Conservation (phyloP, 2,113 vertebrate species). For the Chionis minor region DNA sequence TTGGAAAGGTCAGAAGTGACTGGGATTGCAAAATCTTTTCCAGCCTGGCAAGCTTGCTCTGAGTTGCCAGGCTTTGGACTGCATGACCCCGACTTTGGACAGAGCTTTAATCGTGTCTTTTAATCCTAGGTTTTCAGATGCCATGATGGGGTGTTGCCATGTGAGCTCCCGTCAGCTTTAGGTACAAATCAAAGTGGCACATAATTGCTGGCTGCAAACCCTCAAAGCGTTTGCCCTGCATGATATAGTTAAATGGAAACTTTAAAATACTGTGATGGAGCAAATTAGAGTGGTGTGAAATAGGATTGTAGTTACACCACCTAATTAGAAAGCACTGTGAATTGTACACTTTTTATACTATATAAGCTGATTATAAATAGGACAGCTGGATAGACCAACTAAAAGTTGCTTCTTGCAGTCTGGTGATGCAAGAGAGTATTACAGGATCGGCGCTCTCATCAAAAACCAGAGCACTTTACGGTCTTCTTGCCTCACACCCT, state of each 20-base stretch:
- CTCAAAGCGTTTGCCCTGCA: background rate
- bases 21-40: background rate
- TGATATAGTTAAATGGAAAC: background rate
- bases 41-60: background rate
- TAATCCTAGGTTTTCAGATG: background rate
- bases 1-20: conserved; percentile 8
- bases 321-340: conserved; percentile 25
- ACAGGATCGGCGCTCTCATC: background rate
- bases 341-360: background rate
- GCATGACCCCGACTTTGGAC: background rate
- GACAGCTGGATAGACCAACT: background rate
- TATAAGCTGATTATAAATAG: background rate
- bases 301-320: background rate
- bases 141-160: background rate
- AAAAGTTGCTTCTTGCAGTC: background rate
- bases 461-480: background rate
- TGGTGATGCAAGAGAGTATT: background rate
- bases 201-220: background rate
- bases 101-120: background rate
- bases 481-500: background rate
- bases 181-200: background rate
- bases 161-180: background rate
- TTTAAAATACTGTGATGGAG: background rate
- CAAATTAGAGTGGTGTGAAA: conserved; percentile 5
- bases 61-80: background rate